phyloP scores from a whole-genome alignment of 2,113 vertebrate genomes.

The Pterocles orientalis region DNA sequence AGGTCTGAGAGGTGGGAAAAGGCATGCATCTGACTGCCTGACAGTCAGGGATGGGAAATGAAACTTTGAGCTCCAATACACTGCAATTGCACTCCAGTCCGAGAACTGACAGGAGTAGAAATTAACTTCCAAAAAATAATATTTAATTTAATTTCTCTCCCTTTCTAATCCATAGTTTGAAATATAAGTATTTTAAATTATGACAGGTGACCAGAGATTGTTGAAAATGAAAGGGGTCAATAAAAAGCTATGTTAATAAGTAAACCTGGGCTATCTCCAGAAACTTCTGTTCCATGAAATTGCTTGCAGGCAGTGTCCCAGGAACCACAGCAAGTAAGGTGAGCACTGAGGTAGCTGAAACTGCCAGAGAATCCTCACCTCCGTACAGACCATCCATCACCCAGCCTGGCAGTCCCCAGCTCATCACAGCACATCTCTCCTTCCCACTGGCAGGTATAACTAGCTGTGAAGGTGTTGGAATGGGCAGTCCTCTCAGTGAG shows the following conservation, averaged over 20 bases:
- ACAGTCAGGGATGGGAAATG: conserved; percentile 42
- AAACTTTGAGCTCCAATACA: not conserved
- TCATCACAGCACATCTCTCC: not conserved
- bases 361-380: not conserved
- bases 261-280: not conserved
- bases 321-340: not conserved
- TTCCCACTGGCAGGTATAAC: not conserved
- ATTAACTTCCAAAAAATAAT: not conserved
- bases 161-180: not conserved
- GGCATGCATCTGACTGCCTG: conserved; percentile 31
- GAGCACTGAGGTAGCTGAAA: not conserved
- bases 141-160: conserved; percentile 20
- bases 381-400: not conserved
- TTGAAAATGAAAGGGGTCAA: not conserved
- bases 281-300: not conserved
- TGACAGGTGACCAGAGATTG: accelerated
- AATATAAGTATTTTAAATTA: not conserved
- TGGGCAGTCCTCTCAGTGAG: accelerated
- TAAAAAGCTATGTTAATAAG: not conserved
- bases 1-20: conserved; percentile 59
- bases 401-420: not conserved
- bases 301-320: not conserved
- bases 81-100: conserved; percentile 5
- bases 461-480: not conserved
- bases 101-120: not conserved